Evolutionary conservation across 2,113 vertebrate species (phyloP).

Genomic region (Lutjanus erythropterus): DNA sequence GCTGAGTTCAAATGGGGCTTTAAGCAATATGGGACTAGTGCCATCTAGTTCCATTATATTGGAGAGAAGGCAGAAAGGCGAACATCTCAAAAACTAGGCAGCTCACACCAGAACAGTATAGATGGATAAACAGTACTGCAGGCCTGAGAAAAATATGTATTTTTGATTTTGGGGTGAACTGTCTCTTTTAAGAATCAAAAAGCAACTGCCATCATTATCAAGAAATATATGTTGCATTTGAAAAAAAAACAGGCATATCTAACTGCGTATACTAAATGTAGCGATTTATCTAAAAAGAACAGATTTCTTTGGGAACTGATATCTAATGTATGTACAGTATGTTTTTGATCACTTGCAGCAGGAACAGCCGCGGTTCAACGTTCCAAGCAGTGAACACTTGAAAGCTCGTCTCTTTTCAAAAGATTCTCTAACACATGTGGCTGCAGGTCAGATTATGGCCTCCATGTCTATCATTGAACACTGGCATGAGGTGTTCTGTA

Average conservation of each 20-base stretch:
- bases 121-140: too few species aligned
- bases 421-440: background rate
- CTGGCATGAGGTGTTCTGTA: background rate
- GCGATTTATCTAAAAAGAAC: background rate
- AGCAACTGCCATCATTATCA: background rate
- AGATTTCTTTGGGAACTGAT: background rate
- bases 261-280: background rate
- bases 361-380: background rate
- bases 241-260: background rate
- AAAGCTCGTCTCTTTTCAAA: background rate
- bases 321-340: too few species aligned
- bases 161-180: too few species aligned
- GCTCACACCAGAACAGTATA: too few species aligned
- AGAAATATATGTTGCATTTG: background rate
- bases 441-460: background rate
- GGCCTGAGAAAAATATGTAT: too few species aligned
- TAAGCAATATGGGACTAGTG: too few species aligned
- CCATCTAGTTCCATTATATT: too few species aligned
- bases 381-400: background rate
- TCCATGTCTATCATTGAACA: background rate
- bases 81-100: too few species aligned
- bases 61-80: too few species aligned
- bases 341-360: constrained; percentile 4
- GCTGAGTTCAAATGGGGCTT: too few species aligned
- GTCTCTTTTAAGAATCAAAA: background rate